Evolutionary conservation across 2,888 invertebrate genomes (phyloP), one percentile per base, ranked within the genome.

Genomic region (Agelastica alni): DNA sequence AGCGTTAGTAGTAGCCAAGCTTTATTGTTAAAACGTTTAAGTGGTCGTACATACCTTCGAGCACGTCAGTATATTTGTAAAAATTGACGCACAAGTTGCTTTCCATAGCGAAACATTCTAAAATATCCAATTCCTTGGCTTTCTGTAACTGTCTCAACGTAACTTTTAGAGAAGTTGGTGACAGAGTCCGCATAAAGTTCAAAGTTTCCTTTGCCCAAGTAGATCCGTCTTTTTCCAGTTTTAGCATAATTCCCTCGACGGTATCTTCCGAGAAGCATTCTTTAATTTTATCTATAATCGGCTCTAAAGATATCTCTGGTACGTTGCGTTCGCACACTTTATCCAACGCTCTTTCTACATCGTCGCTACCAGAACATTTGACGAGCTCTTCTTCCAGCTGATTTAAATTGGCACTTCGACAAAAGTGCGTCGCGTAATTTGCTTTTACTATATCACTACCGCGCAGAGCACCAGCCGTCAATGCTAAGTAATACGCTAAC

Each of bases 371-470:
- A 2, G 73, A 65, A 64, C 80, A 79, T 17, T 82, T 72, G 9
- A 91, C 69, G 2, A 93, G 77, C 32, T 79, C 80, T 20, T 82
- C 77, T 71, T 88, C 87, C 14, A 93, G 75, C 48, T 83, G 81
- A 18, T 79, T 77, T 0, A 92, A 70, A 62, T 85, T 80, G 44
- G 80, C 78, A 66, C 86, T 85, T 2, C 85, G 80, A 12, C 89
- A 83, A 71, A 83, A 96, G 76, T 99, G 97, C 2, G 97, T 97
- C 0, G 96, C 96, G 52, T 99, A 84, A 2, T 97, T 96, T 1
- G 94, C 86, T 72, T 89, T 88, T 0, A 87, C 80, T 2, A 93
- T 88, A 75, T 98, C 96, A 46, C 83, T 79, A 2, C 94, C 87
- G 80, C 81, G 83, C 56, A 85, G 65, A 62, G 83, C 77, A 58